Evolutionary conservation across 2,797 vertebrate species (phyloP), one percentile per base, ranked within the genome.

Genomic region (Epinephelus malabaricus): DNA sequence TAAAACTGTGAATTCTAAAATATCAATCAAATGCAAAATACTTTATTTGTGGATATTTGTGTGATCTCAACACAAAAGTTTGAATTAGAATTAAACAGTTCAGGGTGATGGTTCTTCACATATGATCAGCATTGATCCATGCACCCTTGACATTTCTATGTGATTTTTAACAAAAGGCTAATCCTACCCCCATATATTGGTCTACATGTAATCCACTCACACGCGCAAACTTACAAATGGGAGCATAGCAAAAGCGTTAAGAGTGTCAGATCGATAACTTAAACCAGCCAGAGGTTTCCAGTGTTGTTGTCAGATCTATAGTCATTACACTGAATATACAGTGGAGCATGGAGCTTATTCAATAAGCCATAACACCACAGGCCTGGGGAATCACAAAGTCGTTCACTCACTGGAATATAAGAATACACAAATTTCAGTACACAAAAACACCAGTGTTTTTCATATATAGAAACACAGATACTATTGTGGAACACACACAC

Each of bases 301-400:
- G 72, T 78, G 81, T 38, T 86, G 73, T 59, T 82, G 53, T 79
- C 84, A 51, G 78, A 87, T 89, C 86, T 73, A 76, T 78, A 88
- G 81, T 82, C 73, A 90, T 93, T 86, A 87, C 45, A 23, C 59
- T 77, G 77, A 85, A 79, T 82, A 72, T 73, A 86, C 56, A 86
- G 63, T 64, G 50, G 69, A 62, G 76, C 54, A 66, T 43, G 19
- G 60, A 69, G 71, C 72, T 73, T 73, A 81, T 83, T 86, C 76
- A 87, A 84, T 87, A 87, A 79, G 21, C 59, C n/a, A 72, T 85
- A 87, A 83, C 51, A 81, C 46, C 80, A 55, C 71, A 69, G 70
- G 58, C 43, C 64, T 15, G 50, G 34, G 27, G 30, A 79, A 69
- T 81, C 76, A 58, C 55, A 65, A 71, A 69, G 23, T 21, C 4